Evolutionary conservation across 2,888 invertebrate species (phyloP), one percentile per base, ranked within the genome.

Genomic region (Parasteatoda lunata): DNA sequence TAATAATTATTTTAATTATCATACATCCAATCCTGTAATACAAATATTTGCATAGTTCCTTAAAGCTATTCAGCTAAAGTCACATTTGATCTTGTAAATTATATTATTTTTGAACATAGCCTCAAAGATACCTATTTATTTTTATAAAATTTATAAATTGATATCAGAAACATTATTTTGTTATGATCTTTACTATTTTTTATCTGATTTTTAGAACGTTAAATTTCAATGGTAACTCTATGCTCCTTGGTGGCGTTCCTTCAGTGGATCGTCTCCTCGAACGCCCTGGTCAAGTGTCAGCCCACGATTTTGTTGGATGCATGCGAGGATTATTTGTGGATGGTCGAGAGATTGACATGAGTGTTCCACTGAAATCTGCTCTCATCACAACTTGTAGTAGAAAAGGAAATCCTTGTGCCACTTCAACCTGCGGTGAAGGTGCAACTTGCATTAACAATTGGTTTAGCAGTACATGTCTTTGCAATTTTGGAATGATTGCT

Each of bases 251-350:
- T 47, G 98, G 98, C 7, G 93, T 98, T 59, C 93, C 94, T 71
- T 95, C 95, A 89, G 96, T 97, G 0, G 96, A 97, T 92, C 96
- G 97, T 13, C 95, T 97, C 0, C 92, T 97, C 49, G 97, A 97
- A 91, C 94, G 97, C 70, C 96, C 96, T 0, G 97, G 97, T 0
- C 97, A 98, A 92, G 94, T 98, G 65, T 95, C 95, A 90, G 95
- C 97, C 0, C 97, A 98, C 91, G 98, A 98, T 91, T 95, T 98
- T 88, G 95, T 98, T 15, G 98, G 98, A 5, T 98, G 98, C 91
- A 94, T 98, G 89, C 97, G 97, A 91, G 97, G 97, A 90, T 95
- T 98, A 3, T 94, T 96, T 0, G 94, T 98, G 79, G 97, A 98
- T 91, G 97, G 97, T 4, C 94, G 97, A 47, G 93, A 95, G 0